phyloP scores from a whole-genome alignment of 2,797 vertebrate genomes.

The Apodemus agrarius region DNA sequence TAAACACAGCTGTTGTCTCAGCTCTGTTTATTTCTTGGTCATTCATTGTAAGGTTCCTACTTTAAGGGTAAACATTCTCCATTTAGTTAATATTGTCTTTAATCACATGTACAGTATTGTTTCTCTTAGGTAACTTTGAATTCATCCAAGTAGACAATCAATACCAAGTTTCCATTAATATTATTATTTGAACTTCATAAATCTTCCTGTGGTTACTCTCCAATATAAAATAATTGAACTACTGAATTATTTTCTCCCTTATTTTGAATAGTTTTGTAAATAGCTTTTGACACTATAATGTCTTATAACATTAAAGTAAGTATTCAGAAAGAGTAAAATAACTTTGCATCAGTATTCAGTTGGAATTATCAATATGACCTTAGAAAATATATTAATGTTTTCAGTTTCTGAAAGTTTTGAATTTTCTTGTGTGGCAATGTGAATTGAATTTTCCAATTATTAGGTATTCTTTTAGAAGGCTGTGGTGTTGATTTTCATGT shows the following conservation, averaged over 20 bases:
- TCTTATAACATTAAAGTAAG: conserved; percentile 82
- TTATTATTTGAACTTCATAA: conserved; percentile 46
- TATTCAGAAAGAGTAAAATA: conserved; percentile 81
- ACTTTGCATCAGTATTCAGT: conserved; percentile 81
- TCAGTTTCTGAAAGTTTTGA: conserved; percentile 81
- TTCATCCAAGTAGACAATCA: neutral
- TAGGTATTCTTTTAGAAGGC: conserved; percentile 65
- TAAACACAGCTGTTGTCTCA: neutral
- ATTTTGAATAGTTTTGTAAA: conserved; percentile 67
- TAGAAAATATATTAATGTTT: conserved; percentile 85
- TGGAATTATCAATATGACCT: conserved; percentile 83
- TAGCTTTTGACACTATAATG: conserved; percentile 79
- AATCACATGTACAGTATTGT: neutral
- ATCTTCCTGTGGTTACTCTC: neutral
- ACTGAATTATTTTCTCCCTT: neutral
- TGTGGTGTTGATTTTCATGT: conserved; percentile 76
- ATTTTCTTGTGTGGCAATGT: conserved; percentile 76
- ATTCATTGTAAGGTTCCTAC: neutral
- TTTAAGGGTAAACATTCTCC: neutral
- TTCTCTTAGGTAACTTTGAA: neutral
- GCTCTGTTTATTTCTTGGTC: neutral
- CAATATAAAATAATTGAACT: neutral
- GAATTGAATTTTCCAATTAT: conserved; percentile 78
- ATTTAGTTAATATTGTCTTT: neutral
- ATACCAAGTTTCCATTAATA: neutral